These are phyloP conservation scores for Hirtodrosophila alboralis DNA, from an alignment of 2,888 invertebrate genomes.

Conservation along the genomic window DNA sequence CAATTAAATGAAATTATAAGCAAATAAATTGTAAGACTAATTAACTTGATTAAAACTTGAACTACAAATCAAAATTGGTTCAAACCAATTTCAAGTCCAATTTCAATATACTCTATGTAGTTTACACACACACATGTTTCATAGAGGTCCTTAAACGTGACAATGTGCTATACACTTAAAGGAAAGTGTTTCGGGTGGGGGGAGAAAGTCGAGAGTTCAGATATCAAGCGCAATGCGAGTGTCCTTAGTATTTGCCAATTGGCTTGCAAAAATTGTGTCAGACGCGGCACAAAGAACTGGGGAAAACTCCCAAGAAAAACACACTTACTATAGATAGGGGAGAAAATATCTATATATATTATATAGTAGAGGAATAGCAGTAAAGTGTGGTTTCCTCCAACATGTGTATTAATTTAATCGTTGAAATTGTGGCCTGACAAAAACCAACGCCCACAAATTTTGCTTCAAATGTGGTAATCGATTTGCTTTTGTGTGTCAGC, in stretches of 20 bases:
- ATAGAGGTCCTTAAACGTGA: constrained; percentile 62
- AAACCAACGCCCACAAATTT: constrained; percentile 40
- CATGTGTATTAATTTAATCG: constrained; percentile 71
- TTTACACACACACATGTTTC: constrained; percentile 43
- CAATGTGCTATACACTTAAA: constrained; percentile 25
- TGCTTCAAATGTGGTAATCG: constrained; percentile 24
- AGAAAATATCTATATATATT: background rate
- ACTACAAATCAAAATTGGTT: constrained; percentile 48
- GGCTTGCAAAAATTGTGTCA: constrained; percentile 52
- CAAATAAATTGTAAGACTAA: constrained; percentile 53
- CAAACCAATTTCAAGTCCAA: constrained; percentile 48
- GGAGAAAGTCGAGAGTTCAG: constrained; percentile 8
- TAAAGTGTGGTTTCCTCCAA: constrained; percentile 8
- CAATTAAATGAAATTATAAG: constrained; percentile 62
- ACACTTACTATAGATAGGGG: constrained; percentile 2
- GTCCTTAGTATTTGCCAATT: constrained; percentile 39
- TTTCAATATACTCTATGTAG: no score
- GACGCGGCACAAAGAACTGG: constrained; percentile 24
- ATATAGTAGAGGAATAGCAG: background rate
- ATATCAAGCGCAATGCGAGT: constrained; percentile 28
- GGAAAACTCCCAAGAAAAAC: constrained; percentile 23
- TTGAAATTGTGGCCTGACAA: constrained; percentile 51
- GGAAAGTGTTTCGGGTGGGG: constrained; percentile 2
- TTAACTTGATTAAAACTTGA: constrained; percentile 55
- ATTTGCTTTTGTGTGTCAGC: background rate